Percentiles rank a stretch among this genome's conserved stretches.
Conservation (phyloP, 2,888 invertebrate species). For the Sphaerophoria taeniata region DNA sequence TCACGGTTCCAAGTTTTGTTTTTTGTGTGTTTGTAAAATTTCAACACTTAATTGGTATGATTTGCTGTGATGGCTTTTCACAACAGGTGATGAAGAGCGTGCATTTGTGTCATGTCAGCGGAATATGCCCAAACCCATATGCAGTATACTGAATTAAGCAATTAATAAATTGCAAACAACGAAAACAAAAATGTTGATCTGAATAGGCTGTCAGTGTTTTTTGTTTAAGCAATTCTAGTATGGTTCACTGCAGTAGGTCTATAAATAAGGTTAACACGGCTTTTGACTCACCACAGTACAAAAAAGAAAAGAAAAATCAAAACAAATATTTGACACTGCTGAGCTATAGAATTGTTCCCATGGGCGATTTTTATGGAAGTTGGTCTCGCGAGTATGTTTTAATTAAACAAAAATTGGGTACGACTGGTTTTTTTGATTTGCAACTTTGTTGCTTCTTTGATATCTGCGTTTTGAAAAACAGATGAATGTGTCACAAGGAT, state of each 20-base stretch:
- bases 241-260: slow-evolving; percentile 25
- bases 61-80: slow-evolving; percentile 48
- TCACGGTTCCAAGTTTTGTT: slow-evolving; percentile 53
- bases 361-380: slow-evolving; percentile 71
- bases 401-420: slow-evolving; percentile 38
- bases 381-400: slow-evolving; percentile 45
- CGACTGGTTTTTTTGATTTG: slow-evolving; percentile 4
- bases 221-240: not conserved
- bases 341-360: slow-evolving; percentile 64
- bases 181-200: slow-evolving; percentile 22
- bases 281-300: slow-evolving; percentile 50
- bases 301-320: not conserved
- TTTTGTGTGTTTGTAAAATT: not conserved
- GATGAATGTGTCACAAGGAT: slow-evolving; percentile 63
- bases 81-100: slow-evolving; percentile 65
- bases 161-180: slow-evolving; percentile 65
- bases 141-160: slow-evolving; percentile 60
- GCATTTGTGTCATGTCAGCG: slow-evolving; percentile 57
- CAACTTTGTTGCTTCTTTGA: not conserved
- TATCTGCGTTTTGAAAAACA: not conserved
- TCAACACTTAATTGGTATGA: slow-evolving; percentile 52
- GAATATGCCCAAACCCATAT: slow-evolving; percentile 20
- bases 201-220: slow-evolving; percentile 26
- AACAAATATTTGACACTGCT: slow-evolving; percentile 33
- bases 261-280: slow-evolving; percentile 41